A percentile compares a stretch with the other conserved stretches of the same genome.
Conservation (phyloP, 92 coral and sea anemone species). For the Umimayanthus chanpuru region DNA sequence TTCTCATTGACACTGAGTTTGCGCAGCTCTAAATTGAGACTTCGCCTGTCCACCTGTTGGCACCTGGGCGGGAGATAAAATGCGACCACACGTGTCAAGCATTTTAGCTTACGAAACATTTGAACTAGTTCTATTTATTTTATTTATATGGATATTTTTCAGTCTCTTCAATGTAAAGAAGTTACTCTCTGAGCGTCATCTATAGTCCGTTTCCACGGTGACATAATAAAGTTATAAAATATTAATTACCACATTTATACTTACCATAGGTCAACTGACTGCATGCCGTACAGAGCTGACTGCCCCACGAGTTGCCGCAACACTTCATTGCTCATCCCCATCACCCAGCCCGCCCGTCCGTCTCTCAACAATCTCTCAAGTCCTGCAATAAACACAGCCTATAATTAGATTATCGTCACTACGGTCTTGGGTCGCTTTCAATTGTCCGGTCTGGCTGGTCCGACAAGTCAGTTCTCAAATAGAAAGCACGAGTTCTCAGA, state of each 20-base stretch:
- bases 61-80: not conserved
- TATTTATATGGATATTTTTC: not conserved
- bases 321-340: constrained; percentile 59
- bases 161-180: not conserved
- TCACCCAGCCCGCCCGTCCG: constrained; percentile 69
- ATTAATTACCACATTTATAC: not conserved
- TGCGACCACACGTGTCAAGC: not conserved
- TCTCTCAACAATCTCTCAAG: constrained; percentile 56
- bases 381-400: constrained; percentile 18
- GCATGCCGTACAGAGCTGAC: constrained; percentile 60
- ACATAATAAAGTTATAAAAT: not conserved
- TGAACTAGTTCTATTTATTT: no score
- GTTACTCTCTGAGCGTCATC: not conserved
- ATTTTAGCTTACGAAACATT: not conserved
- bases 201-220: not conserved
- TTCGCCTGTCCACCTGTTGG: not conserved
- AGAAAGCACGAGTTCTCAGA: no score
- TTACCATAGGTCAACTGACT: constrained; percentile 27
- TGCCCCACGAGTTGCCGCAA: constrained; percentile 59
- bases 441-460: no score
- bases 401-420: no score
- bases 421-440: no score
- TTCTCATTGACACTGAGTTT: constrained; percentile 60
- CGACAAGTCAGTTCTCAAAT: no score
- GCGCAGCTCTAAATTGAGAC: constrained; percentile 17